Conservation (phyloP, 2,113 vertebrate genomes). For the Pseudorhombus dupliciocellatus region DNA sequence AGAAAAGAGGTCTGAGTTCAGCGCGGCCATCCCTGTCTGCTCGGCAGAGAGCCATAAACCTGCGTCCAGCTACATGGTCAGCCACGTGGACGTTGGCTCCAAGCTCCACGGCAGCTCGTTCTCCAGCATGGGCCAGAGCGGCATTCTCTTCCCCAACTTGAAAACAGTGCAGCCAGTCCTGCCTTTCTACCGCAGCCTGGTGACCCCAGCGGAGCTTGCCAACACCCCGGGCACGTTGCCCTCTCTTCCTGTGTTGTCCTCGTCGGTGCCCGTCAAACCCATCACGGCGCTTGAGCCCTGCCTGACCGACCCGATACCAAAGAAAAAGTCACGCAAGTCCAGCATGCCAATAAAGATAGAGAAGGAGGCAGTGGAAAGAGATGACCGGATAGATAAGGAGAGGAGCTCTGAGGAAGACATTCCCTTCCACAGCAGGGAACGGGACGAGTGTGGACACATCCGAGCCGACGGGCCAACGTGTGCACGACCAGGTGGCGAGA, state of each 20-base stretch:
- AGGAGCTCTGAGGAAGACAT: slow-evolving; percentile 87
- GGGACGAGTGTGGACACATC: slow-evolving; percentile 58
- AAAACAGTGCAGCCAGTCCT: slow-evolving; percentile 97
- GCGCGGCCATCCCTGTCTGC: slow-evolving; percentile 56
- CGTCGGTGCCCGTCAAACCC: slow-evolving; percentile 87
- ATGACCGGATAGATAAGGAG: slow-evolving; percentile 75
- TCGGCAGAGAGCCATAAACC: slow-evolving; percentile 82
- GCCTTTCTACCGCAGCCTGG: slow-evolving; percentile 94
- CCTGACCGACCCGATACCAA: slow-evolving; percentile 85
- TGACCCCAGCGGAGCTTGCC: slow-evolving; percentile 93
- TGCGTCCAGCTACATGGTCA: slow-evolving; percentile 80
- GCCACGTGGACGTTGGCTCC: slow-evolving; percentile 83
- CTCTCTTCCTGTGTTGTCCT: slow-evolving; percentile 90
- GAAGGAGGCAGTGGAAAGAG: slow-evolving; percentile 84
- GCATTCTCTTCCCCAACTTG: slow-evolving; percentile 93
- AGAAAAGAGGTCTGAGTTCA: slow-evolving; percentile 81
- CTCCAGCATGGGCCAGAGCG: slow-evolving; percentile 84
- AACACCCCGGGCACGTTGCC: slow-evolving; percentile 93
- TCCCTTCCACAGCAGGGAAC: slow-evolving; percentile 76
- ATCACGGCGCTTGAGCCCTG: slow-evolving; percentile 74
- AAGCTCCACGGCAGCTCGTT: slow-evolving; percentile 81
- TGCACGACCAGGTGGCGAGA: slow-evolving; percentile 47
- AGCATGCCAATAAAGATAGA: slow-evolving; percentile 99
- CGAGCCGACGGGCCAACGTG: slow-evolving; percentile 48
- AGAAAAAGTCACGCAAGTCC: slow-evolving; percentile 99